These are phyloP conservation scores for Selenia dentaria DNA, from an alignment of 2,888 invertebrate genomes.

Conservation along the genomic window DNA sequence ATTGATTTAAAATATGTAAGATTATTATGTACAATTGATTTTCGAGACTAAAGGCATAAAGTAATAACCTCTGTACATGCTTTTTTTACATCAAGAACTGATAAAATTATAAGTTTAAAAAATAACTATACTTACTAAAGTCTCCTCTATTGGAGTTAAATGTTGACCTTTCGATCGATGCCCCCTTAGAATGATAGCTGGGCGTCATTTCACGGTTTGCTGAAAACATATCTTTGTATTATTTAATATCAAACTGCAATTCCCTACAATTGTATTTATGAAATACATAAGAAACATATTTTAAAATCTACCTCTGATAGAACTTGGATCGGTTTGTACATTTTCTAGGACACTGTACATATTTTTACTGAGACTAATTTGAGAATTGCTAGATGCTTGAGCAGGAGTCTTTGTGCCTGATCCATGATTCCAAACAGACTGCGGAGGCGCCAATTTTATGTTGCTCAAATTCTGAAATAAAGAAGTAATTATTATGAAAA, in stretches of 20 bases:
- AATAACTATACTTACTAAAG: constrained; percentile 58
- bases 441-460: constrained; percentile 70
- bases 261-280: too few species aligned
- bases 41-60: too few species aligned
- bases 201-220: constrained; percentile 65
- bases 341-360: constrained; percentile 69
- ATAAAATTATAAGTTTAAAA: too few species aligned
- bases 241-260: constrained; percentile 7
- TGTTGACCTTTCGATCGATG: constrained; percentile 78
- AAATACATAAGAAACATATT: too few species aligned
- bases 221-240: constrained; percentile 39
- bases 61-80: too few species aligned
- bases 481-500: background rate
- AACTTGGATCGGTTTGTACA: constrained; percentile 61
- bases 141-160: constrained; percentile 69
- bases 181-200: constrained; percentile 72
- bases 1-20: too few species aligned
- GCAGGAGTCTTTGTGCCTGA: constrained; percentile 68
- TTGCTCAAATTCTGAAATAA: constrained; percentile 61
- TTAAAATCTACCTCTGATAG: constrained; percentile 66
- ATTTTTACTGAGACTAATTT: constrained; percentile 66
- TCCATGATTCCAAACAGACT: constrained; percentile 66
- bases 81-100: too few species aligned
- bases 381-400: constrained; percentile 57
- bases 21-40: too few species aligned